Evolutionary conservation across 2,797 vertebrate species (phyloP), one percentile per base, ranked within the genome.

Genomic region (Falco rusticolus): DNA sequence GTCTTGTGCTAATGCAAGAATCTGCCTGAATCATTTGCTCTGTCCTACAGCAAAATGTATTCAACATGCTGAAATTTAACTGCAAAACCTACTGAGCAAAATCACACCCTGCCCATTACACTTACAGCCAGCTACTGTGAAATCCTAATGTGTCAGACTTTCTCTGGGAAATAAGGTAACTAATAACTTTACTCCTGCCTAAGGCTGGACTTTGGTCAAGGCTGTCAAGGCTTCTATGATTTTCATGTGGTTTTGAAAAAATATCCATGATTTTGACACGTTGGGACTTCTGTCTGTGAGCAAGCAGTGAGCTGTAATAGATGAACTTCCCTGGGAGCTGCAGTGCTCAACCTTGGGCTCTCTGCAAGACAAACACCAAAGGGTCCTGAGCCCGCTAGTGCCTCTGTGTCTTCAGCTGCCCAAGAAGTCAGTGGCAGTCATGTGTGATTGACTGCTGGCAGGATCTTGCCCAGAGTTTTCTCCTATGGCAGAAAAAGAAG

Each of bases 161-260:
- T 91, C 92, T 86, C 95, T 25, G 57, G 93, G 89, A 96, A 97
- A 94, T 94, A 61, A 96, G 94, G 93, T 25, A 96, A 84, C 93
- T 96, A 97, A 97, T 97, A 97, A 97, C 87, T 97, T 97, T 96
- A 77, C 85, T 96, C 70, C 89, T 97, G 96, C 97, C 96, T 97
- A 91, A 96, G 97, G 96, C 95, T 96, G 97, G 96, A 91, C 96
- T 97, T 97, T 97, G 97, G 97, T 97, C 96, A 95, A 93, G 92
- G 87, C 92, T 97, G 97, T 97, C 95, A 96, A 89, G 89, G 77
- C 28, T 93, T 57, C 96, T 96, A n/a, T 96, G 96, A 93, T 95
- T 97, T 96, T 90, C 60, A 50, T 74, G 45, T 65, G 78, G 21
- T 91, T 89, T 71, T 89, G 54, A 47, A 88, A 91, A 90, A 92